Evolutionary conservation across 2,113 vertebrate species (phyloP).

Genomic region (Pituophis catenifer): DNA sequence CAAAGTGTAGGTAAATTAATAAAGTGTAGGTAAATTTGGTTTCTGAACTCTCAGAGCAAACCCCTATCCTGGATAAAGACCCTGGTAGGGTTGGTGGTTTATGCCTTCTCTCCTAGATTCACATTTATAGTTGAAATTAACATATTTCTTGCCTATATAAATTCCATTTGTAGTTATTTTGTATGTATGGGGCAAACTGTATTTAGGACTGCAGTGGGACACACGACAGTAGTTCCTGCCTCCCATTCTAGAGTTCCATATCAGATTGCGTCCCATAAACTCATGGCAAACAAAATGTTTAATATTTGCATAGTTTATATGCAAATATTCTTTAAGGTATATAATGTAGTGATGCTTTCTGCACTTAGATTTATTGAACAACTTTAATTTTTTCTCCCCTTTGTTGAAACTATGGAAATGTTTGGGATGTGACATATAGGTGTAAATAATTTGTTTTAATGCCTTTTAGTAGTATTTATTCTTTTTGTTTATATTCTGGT

Average conservation of each 20-base stretch:
- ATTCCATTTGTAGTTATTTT: not conserved
- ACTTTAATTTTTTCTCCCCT: not conserved
- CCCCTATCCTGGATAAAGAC: not conserved
- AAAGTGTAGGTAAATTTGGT: not conserved
- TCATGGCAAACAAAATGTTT: not conserved
- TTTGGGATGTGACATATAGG: not conserved
- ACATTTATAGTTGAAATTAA: not conserved
- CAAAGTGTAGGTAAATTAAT: too few species aligned
- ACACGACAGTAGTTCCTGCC: not conserved
- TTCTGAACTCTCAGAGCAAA: not conserved
- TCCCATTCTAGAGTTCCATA: not conserved
- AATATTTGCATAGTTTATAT: not conserved
- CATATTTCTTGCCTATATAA: not conserved
- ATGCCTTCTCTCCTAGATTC: not conserved
- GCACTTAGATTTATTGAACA: not conserved
- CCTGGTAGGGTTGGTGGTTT: not conserved
- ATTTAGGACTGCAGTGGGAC: not conserved
- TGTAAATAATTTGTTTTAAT: not conserved
- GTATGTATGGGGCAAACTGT: not conserved
- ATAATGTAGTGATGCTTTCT: not conserved
- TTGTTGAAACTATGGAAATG: not conserved
- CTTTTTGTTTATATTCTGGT: not conserved
- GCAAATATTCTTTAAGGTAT: not conserved
- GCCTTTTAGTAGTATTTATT: not conserved
- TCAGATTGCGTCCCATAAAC: not conserved